These are phyloP conservation scores for Ornithoptera alexandrae DNA, from an alignment of 2,888 invertebrate genomes.

Conservation along the genomic window DNA sequence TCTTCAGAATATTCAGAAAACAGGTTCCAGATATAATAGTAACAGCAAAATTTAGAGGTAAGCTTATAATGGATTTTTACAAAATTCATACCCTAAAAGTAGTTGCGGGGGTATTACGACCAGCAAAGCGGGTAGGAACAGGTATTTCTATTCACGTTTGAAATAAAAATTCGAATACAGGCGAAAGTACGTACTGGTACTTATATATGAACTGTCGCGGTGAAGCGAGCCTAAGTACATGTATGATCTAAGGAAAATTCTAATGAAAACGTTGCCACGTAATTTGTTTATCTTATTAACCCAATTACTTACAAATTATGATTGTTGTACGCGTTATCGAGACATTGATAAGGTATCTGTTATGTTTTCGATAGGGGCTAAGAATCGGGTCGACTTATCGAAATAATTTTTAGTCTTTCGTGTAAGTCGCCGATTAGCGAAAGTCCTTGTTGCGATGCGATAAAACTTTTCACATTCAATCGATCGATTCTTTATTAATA, in stretches of 20 bases:
- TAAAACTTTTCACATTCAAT: conserved; percentile 4
- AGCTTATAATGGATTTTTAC: too few relatives aligned
- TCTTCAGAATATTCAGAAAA: too few relatives aligned
- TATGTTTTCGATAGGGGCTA: conserved; percentile 38
- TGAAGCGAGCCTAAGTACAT: too few relatives aligned
- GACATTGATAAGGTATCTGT: conserved; percentile 43
- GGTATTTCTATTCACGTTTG: too few relatives aligned
- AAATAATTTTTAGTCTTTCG: conserved; percentile 32
- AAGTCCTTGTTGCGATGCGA: conserved; percentile 21
- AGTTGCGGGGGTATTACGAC: too few relatives aligned
- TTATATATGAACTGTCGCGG: too few relatives aligned
- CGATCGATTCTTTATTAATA: conserved; percentile 15
- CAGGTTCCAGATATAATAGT: too few relatives aligned
- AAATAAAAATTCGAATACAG: too few relatives aligned
- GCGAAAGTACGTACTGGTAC: too few relatives aligned
- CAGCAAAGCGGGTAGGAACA: too few relatives aligned
- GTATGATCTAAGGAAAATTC: conserved; percentile 19
- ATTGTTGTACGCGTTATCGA: conserved; percentile 41
- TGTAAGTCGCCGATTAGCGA: conserved; percentile 27
- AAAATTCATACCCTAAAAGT: too few relatives aligned
- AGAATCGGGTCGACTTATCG: conserved; percentile 47
- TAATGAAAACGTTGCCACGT: conserved; percentile 14
- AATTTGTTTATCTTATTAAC: conserved; percentile 47
- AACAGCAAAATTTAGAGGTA: too few relatives aligned
- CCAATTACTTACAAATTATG: conserved; percentile 66